phyloP scores from a whole-genome alignment of 2,888 invertebrate genomes.

The Hydriomena furcata region DNA sequence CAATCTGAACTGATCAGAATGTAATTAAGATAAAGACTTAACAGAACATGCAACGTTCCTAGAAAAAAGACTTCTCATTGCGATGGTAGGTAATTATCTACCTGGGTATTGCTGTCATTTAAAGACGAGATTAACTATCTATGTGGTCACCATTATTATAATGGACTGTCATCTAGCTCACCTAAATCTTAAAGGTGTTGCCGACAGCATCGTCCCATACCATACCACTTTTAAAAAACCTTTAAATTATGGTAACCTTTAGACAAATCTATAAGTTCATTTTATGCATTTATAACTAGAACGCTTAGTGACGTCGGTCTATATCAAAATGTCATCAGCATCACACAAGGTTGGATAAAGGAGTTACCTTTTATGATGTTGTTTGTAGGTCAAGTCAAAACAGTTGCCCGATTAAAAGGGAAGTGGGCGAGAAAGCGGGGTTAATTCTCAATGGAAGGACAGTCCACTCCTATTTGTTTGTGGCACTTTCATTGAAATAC shows the following conservation, averaged over 20 bases:
- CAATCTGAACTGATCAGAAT: slow-evolving; percentile 6
- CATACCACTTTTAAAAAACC: too few relatives aligned
- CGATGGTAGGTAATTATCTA: slow-evolving; percentile 12
- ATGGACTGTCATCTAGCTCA: too few relatives aligned
- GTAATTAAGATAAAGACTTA: slow-evolving; percentile 5
- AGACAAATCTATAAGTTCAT: too few relatives aligned
- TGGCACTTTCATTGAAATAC: slow-evolving; percentile 52
- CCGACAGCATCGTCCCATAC: too few relatives aligned
- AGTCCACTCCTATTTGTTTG: slow-evolving; percentile 42
- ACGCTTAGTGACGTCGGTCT: too few relatives aligned
- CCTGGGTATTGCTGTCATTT: too few relatives aligned
- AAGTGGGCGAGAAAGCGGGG: slow-evolving; percentile 66
- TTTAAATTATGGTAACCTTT: too few relatives aligned
- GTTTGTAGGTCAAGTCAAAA: slow-evolving; percentile 35
- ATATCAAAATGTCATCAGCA: too few relatives aligned
- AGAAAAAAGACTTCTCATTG: slow-evolving; percentile 5
- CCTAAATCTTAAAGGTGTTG: too few relatives aligned
- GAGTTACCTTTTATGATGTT: slow-evolving; percentile 2
- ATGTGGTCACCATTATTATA: too few relatives aligned
- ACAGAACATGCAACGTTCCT: slow-evolving; percentile 14
- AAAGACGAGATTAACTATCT: too few relatives aligned
- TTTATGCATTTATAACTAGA: too few relatives aligned
- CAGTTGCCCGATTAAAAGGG: slow-evolving; percentile 42
- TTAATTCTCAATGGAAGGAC: slow-evolving; percentile 55
- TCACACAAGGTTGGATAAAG: neutral